Base-by-base conservation (phyloP, 1,140 invertebrate species). In the Callitettix versicolor region DNA sequence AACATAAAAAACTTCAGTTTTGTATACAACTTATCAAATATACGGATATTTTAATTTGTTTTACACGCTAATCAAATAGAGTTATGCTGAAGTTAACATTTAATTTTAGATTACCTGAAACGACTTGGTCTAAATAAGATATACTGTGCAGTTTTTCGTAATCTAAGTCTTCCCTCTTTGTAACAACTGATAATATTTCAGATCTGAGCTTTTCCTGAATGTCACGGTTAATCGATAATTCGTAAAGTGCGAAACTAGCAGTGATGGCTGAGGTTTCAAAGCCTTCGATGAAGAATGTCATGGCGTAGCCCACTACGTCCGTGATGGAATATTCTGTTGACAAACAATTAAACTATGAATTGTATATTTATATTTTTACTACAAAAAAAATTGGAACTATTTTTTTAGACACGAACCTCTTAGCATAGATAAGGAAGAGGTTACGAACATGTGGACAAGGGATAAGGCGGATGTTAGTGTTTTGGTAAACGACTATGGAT, bases 201-300 rank as follows among this genome's bases (percentile, higher is more conserved):
- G 60, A n/a, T 33, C 56, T 52, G 48, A 62, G 22, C 22, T 50
- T 59, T 38, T 53, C 53, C 40, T 63, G 62, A 4, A 64, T 15
- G 15, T 61, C 51, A 24, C 42, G 46, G 48, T 64, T 59, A 7
- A 73, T 58, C 0, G 79, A 75, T 9, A 86, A 61, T 44, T 76
- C 57, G 55, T 73, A 71, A 1, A 64, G 20, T 0, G 63, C 53
- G 49, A 67, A 69, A 3, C 65, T 60, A 12, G 76, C 58, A 0
- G 70, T 55, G 7, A 62, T 62, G 0, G 73, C 62, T 0, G 73
- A 71, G 0, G 77, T 76, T 36, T 78, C 76, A 56, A 70, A 76
- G 7, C 47, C 47, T 30, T 36, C 47, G 26, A 49, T 14, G 24
- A 49, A 49, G 26, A 49, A 49, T 5, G 18, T 49, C n/a, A 30